Base-by-base conservation (phyloP, 2,888 invertebrate genomes). In the Oscheius sp. region DNA sequence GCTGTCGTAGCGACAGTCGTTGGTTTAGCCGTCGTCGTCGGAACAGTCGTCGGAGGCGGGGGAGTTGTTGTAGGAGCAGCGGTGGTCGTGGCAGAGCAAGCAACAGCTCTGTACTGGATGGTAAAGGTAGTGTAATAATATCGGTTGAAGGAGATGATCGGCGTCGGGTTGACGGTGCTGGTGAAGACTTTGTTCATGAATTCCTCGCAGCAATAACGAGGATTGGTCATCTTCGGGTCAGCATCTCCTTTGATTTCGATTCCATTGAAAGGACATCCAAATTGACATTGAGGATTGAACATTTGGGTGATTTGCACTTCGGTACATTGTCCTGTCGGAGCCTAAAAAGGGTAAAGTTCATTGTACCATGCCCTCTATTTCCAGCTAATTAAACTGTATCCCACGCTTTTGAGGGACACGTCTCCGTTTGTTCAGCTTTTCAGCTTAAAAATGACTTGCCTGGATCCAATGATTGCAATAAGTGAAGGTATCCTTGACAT, bases 231-330 rank as follows among this genome's bases (percentile, higher is more conserved):
- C 3, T 21, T 45, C 13, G 6, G 45, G 25, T 64, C 46, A 9
- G 25, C 18, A 5, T 27, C n/a, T n/a, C 49, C 49, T 13, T 49
- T 49, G 49, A 49, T 49, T 29, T 80, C 80, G 49, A 80, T 56
- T 35, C 80, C 80, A 63, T 77, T 75, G 66, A 77, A 80, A 3
- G 66, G 69, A 46, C 80, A 80, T 6, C 77, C 78, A 55, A 75
- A 77, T 0, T 53, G 64, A 56, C 80, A 80, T 53, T 78, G 78
- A 6, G 71, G 64, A 61, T 78, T 78, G 46, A 66, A 71, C 21
- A 72, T 61, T 2, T 49, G 43, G 53, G 69, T 75, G 21, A 80
- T 74, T 1, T 68, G 61, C 16, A 74, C 63, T 58, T 78, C 72
- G 7, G 78, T 73, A 23, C 52, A 49, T 25, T 78, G 72, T 1